A percentile compares a stretch with the other conserved stretches of the same genome.
These are phyloP conservation scores for Brotula barbata DNA, from an alignment of 2,797 vertebrate species.

Conservation along the genomic window DNA sequence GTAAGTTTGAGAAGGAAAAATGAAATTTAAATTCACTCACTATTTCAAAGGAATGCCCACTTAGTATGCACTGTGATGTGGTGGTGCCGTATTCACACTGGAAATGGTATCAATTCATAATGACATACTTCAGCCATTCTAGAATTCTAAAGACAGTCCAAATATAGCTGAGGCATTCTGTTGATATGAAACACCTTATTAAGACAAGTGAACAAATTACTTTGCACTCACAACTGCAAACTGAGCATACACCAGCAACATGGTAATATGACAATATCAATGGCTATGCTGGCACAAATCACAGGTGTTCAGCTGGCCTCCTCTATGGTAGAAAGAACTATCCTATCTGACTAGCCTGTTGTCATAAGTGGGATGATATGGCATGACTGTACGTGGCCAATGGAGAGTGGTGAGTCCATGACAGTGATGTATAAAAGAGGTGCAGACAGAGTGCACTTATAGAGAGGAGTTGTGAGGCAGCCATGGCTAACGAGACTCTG, in stretches of 20 bases:
- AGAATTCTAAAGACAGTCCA: slow-evolving; percentile 48
- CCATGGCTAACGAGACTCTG: slow-evolving; percentile 79
- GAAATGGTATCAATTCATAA: slow-evolving; percentile 64
- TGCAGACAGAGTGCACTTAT: slow-evolving; percentile 73
- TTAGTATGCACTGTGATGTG: slow-evolving; percentile 72
- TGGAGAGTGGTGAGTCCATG: slow-evolving; percentile 76
- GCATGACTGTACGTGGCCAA: slow-evolving; percentile 72
- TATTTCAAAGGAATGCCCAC: slow-evolving; percentile 41
- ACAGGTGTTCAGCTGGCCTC: slow-evolving; percentile 39
- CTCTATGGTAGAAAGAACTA: slow-evolving; percentile 24
- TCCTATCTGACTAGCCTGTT: slow-evolving; percentile 44
- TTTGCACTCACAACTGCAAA: slow-evolving; percentile 61
- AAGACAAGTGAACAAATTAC: slow-evolving; percentile 46
- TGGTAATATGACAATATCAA: slow-evolving; percentile 49
- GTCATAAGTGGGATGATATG: slow-evolving; percentile 73
- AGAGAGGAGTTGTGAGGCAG: slow-evolving; percentile 79
- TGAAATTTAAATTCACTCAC: slow-evolving; percentile 19
- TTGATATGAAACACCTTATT: slow-evolving; percentile 50
- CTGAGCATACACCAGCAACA: slow-evolving; percentile 54
- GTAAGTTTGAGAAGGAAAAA: slow-evolving; percentile 64
- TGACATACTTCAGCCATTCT: slow-evolving; percentile 41
- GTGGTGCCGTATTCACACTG: slow-evolving; percentile 66
- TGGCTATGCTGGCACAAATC: slow-evolving; percentile 45
- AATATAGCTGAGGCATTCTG: slow-evolving; percentile 38
- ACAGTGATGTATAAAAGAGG: slow-evolving; percentile 72